Conservation (phyloP, 2,888 invertebrate species). For the Cremastinae sp. region DNA sequence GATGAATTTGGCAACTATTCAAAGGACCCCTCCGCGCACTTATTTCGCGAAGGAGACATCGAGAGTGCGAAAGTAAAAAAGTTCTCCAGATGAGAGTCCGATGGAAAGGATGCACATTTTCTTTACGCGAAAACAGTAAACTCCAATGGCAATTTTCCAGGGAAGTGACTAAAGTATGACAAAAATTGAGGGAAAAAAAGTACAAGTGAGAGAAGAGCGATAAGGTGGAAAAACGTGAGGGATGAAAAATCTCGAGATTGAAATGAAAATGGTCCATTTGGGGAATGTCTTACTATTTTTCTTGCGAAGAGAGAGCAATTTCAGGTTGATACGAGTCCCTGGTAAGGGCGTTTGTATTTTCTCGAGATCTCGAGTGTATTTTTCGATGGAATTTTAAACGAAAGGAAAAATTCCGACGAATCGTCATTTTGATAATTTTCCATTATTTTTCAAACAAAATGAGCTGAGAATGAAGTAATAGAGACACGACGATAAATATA, state of each 20-base stretch:
- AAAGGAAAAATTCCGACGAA: neutral
- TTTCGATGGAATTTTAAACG: neutral
- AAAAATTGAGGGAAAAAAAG: constrained; percentile 1
- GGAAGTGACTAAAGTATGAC: neutral
- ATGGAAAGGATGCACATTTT: neutral
- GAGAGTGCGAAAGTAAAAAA: neutral
- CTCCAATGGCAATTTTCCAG: neutral
- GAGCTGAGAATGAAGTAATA: neutral
- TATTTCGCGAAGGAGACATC: constrained; percentile 7
- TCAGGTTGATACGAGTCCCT: neutral
- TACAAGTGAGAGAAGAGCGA: neutral
- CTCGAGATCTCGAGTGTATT: neutral
- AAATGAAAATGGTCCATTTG: constrained; percentile 34
- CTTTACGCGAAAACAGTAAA: neutral
- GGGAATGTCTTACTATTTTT: constrained; percentile 11
- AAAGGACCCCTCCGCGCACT: constrained; percentile 24
- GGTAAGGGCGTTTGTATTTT: neutral
- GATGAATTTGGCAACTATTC: constrained; percentile 44
- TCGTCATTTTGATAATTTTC: neutral
- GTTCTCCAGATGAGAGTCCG: neutral
- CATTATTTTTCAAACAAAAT: neutral
- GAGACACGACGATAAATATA: neutral
- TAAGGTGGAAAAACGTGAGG: neutral
- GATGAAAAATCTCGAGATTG: constrained; percentile 10
- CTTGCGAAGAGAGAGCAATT: too few species aligned